These are phyloP conservation scores for Leptinotarsa texana DNA, from an alignment of 1,140 invertebrate genomes.

Conservation along the genomic window DNA sequence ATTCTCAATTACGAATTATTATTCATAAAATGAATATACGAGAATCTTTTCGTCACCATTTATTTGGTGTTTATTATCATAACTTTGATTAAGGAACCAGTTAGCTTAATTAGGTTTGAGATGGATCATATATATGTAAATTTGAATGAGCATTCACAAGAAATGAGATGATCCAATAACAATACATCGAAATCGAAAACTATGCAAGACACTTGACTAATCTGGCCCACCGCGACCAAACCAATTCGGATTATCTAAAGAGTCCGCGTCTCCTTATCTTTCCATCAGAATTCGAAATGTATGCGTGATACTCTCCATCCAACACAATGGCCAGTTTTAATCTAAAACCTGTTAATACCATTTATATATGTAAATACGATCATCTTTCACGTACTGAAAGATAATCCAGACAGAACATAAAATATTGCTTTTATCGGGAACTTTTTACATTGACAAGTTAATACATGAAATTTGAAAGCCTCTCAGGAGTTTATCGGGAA, in stretches of 20 bases:
- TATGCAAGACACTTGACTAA: not conserved
- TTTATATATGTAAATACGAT: slow-evolving; percentile 4
- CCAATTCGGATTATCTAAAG: slow-evolving; percentile 3
- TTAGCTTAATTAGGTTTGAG: too few species aligned
- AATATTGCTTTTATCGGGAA: slow-evolving; percentile 8
- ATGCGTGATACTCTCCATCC: not conserved
- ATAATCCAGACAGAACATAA: not conserved
- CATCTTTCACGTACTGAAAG: not conserved
- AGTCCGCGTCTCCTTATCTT: not conserved
- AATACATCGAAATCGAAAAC: not conserved
- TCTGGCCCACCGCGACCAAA: not conserved
- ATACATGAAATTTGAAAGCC: slow-evolving; percentile 4
- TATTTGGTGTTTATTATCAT: too few species aligned
- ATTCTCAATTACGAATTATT: too few species aligned
- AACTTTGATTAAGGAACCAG: too few species aligned
- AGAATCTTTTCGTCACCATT: too few species aligned
- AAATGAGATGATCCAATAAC: too few species aligned
- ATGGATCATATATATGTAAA: too few species aligned
- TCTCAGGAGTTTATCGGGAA: slow-evolving; percentile 2
- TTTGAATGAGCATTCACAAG: too few species aligned
- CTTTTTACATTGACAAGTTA: slow-evolving; percentile 6
- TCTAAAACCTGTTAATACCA: slow-evolving; percentile 8
- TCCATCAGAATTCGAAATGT: not conserved
- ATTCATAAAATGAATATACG: too few species aligned
- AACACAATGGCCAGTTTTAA: not conserved